Percentiles rank a stretch among this genome's conserved stretches.
These are phyloP conservation scores for Bombyx huttoni DNA, from an alignment of 2,888 invertebrate genomes.

Conservation along the genomic window DNA sequence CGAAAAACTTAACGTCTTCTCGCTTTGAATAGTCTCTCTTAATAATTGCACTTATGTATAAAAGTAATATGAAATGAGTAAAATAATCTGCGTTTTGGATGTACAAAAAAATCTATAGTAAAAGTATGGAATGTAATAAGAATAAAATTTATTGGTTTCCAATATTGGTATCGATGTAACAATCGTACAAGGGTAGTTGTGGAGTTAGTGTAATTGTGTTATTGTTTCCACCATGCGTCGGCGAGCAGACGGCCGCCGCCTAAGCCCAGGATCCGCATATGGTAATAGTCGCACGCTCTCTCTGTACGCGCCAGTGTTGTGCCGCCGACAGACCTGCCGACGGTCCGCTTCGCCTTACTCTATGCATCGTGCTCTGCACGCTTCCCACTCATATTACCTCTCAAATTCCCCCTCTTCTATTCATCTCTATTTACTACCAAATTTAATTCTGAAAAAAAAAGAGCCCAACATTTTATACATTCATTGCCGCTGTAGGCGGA, in stretches of 20 bases:
- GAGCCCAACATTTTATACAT: no score
- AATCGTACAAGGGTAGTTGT: no score
- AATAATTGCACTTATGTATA: background rate
- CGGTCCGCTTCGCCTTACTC: conserved; percentile 46
- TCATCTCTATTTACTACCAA: background rate
- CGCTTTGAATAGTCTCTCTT: background rate
- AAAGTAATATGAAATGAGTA: background rate
- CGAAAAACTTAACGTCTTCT: no score
- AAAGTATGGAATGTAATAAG: no score
- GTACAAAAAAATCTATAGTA: no score
- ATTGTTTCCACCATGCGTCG: conserved; percentile 71
- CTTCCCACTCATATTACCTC: conserved; percentile 36
- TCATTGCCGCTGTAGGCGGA: no score
- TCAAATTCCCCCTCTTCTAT: background rate
- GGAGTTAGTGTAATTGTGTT: conserved; percentile 30
- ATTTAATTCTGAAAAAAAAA: no score
- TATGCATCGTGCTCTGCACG: conserved; percentile 12
- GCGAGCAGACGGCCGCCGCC: conserved; percentile 84
- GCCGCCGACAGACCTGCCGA: conserved; percentile 45
- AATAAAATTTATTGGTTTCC: no score
- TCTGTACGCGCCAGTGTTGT: conserved; percentile 41
- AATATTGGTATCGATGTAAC: no score
- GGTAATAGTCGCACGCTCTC: conserved; percentile 75
- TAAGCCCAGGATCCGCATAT: conserved; percentile 93
- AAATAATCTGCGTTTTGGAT: no score